These are phyloP conservation scores for Bruchidius siliquastri DNA, from an alignment of 2,888 invertebrate species.

Conservation along the genomic window DNA sequence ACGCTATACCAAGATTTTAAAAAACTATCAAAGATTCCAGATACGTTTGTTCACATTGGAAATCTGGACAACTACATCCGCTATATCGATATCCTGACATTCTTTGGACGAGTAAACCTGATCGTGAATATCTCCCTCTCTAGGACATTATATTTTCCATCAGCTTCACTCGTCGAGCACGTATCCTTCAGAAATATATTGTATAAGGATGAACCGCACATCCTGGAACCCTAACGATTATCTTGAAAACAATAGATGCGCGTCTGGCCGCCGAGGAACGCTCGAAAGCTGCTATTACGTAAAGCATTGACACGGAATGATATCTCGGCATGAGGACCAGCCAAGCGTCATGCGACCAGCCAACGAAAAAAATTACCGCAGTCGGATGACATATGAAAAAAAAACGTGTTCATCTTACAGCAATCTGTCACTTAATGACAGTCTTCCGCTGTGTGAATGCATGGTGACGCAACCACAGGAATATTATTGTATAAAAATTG, in stretches of 20 bases:
- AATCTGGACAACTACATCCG: too few species aligned
- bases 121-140: too few species aligned
- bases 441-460: constrained; percentile 33
- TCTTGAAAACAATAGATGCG: constrained; percentile 3
- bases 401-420: constrained; percentile 27
- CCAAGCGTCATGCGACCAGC: constrained; percentile 30
- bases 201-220: neutral
- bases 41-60: too few species aligned
- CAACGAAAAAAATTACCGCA: constrained; percentile 23
- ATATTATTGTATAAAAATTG: constrained; percentile 6
- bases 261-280: constrained; percentile 20
- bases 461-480: constrained; percentile 31
- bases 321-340: constrained; percentile 5
- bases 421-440: constrained; percentile 42
- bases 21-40: too few species aligned
- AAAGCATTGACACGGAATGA: constrained; percentile 35
- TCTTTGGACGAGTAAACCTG: too few species aligned
- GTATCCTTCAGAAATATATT: neutral
- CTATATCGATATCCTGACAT: too few species aligned
- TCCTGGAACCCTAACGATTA: constrained; percentile 3
- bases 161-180: neutral
- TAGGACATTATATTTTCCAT: neutral
- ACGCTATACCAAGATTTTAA: too few species aligned
- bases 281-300: constrained; percentile 32
- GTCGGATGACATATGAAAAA: neutral